Evolutionary conservation across 2,113 vertebrate genomes (phyloP).

Genomic region (Sceloporus tristichus): DNA sequence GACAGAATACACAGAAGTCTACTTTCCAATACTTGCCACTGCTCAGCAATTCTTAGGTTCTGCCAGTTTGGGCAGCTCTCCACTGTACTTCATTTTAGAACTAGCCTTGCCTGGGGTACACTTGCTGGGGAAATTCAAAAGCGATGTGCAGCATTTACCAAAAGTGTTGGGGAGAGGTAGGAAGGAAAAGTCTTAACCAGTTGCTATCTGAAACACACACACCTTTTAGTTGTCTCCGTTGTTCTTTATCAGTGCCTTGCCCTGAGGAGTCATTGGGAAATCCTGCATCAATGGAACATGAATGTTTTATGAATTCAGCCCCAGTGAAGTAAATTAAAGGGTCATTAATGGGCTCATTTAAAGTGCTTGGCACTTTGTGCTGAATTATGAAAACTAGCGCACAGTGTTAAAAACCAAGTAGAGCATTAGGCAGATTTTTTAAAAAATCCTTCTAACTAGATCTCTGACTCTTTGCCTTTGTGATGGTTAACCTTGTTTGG

Average conservation of each 20-base stretch:
- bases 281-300: constrained; percentile 73
- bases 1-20: no score
- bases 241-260: constrained; percentile 59
- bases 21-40: no score
- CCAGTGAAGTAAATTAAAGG: constrained; percentile 78
- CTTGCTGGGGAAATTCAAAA: constrained; percentile 23
- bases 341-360: constrained; percentile 78
- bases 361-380: constrained; percentile 72
- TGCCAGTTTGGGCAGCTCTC: no score
- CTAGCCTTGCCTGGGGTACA: no score
- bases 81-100: no score
- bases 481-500: not conserved
- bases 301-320: constrained; percentile 79
- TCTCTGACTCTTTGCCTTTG: constrained; percentile 36
- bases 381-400: constrained; percentile 74
- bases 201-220: constrained; percentile 9
- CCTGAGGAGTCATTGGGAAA: constrained; percentile 70
- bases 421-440: constrained; percentile 56
- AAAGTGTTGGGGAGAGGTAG: not conserved
- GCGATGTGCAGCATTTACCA: constrained; percentile 5
- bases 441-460: constrained; percentile 52
- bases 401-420: constrained; percentile 60
- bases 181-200: not conserved
- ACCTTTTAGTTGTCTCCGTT: constrained; percentile 55
- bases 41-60: no score